Conservation (phyloP, 2,888 invertebrate genomes). For the Sceliomorpha sp. region DNA sequence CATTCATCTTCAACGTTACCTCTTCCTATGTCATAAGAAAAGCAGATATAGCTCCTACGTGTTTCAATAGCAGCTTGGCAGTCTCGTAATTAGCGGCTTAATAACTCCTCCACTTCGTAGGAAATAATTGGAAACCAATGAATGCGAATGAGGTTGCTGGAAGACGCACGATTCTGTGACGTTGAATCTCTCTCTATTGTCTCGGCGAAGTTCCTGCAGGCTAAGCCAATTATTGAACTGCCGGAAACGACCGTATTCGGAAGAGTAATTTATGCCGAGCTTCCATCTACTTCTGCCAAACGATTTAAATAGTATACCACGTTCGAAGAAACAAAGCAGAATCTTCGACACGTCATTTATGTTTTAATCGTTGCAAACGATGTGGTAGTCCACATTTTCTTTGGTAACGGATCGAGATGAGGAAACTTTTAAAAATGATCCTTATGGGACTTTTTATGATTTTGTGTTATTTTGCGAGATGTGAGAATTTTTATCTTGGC, state of each 20-base stretch:
- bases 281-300: conserved; percentile 33
- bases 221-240: conserved; percentile 73
- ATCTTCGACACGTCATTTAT: conserved; percentile 23
- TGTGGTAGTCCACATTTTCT: too few species aligned
- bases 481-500: too few species aligned
- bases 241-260: conserved; percentile 65
- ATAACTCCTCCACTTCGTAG: conserved; percentile 72
- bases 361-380: too few species aligned
- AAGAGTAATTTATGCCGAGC: conserved; percentile 67
- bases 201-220: conserved; percentile 58
- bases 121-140: conserved; percentile 76
- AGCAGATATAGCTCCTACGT: conserved; percentile 20
- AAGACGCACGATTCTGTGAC: conserved; percentile 62
- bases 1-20: not conserved
- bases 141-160: conserved; percentile 72
- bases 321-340: conserved; percentile 33
- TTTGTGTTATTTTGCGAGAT: too few species aligned
- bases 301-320: conserved; percentile 29
- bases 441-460: too few species aligned
- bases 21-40: conserved; percentile 7
- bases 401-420: too few species aligned
- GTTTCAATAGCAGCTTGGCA: conserved; percentile 26
- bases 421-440: too few species aligned
- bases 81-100: conserved; percentile 71
- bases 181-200: conserved; percentile 68